phyloP scores from a whole-genome alignment of 2,888 invertebrate genomes.

The Dusona sp. region DNA sequence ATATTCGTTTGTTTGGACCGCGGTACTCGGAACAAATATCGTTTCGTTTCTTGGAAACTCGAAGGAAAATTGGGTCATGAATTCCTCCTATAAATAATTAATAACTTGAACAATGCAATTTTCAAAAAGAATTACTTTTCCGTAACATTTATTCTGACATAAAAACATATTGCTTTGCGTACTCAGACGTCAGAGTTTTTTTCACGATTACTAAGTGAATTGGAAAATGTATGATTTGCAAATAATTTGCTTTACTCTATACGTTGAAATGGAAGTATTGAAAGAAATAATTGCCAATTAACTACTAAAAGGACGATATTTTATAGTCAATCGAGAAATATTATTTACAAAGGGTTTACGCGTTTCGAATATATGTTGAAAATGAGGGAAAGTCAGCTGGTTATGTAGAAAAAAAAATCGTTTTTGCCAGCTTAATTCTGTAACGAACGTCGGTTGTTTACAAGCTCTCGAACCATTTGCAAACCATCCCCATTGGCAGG shows the following conservation, averaged over 20 bases:
- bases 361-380: neutral
- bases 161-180: neutral
- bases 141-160: too few species aligned
- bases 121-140: neutral
- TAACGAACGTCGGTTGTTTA: slow-evolving; percentile 58
- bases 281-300: neutral
- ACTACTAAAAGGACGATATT: neutral
- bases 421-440: slow-evolving; percentile 51
- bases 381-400: neutral
- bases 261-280: neutral
- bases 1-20: neutral
- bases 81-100: neutral
- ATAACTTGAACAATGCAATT: neutral
- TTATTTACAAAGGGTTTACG: neutral
- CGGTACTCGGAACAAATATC: neutral
- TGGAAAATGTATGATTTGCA: neutral
- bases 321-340: neutral
- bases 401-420: slow-evolving; percentile 9
- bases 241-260: neutral
- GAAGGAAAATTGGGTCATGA: neutral
- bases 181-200: neutral
- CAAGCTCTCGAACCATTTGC: slow-evolving; percentile 27
- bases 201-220: neutral
- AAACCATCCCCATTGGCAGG: slow-evolving; percentile 10
- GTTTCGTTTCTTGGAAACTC: neutral